These are phyloP conservation scores for Zootermopsis nevadensis DNA, from an alignment of 2,888 invertebrate species.

Conservation along the genomic window DNA sequence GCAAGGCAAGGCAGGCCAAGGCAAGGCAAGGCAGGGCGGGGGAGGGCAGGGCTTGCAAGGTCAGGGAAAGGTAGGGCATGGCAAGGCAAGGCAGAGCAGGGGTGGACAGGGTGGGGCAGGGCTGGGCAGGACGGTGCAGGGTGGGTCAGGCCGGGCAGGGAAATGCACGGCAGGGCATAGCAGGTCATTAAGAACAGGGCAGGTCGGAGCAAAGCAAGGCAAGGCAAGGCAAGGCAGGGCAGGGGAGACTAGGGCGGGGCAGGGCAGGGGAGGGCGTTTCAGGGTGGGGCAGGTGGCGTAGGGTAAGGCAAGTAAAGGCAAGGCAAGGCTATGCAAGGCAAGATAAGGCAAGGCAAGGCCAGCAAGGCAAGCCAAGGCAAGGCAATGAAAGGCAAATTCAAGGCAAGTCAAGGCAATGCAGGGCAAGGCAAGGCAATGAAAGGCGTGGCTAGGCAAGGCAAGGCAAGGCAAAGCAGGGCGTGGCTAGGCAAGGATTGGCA, in stretches of 20 bases:
- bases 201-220: conserved; percentile 13
- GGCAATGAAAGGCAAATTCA: no score
- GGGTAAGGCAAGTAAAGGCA: background rate
- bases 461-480: no score
- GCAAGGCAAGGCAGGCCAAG: background rate
- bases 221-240: conserved; percentile 18
- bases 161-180: background rate
- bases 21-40: background rate
- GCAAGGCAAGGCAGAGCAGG: background rate
- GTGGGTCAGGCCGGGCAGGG: background rate
- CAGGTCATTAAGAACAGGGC: no score
- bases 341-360: no score
- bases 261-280: conserved; percentile 29
- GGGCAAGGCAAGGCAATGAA: no score
- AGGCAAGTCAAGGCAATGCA: no score
- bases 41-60: background rate
- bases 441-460: no score
- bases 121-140: background rate
- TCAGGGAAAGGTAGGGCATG: background rate
- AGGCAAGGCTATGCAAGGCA: no score
- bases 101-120: background rate
- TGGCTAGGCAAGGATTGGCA: no score
- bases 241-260: background rate
- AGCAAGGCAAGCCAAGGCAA: no score
- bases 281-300: background rate